Percentiles rank a stretch among this genome's conserved stretches.
Conservation (phyloP, 2,113 vertebrate species). For the Sisor rabdophorus region DNA sequence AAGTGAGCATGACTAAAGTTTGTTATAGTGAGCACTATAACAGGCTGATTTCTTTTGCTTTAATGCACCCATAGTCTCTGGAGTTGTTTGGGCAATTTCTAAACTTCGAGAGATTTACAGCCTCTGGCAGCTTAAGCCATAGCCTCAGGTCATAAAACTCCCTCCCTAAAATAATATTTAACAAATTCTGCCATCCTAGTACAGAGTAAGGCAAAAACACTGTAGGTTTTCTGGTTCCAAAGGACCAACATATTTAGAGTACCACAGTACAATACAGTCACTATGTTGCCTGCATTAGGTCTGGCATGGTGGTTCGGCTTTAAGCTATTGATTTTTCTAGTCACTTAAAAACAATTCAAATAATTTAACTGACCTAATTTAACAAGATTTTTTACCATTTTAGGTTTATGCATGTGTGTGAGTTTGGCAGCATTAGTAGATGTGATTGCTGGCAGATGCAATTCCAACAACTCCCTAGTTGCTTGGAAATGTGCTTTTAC, state of each 20-base stretch:
- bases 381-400: neutral
- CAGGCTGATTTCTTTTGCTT: neutral
- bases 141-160: conserved; percentile 26
- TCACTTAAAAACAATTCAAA: neutral
- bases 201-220: conserved; percentile 20
- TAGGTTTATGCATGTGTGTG: neutral
- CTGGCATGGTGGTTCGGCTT: neutral
- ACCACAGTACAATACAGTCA: neutral
- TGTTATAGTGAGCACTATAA: neutral
- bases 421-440: neutral
- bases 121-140: neutral
- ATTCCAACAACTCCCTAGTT: neutral
- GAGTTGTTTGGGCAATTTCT: neutral
- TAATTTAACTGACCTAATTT: neutral
- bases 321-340: neutral
- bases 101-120: conserved; percentile 34
- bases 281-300: neutral
- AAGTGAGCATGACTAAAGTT: conserved; percentile 12
- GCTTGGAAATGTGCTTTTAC: neutral
- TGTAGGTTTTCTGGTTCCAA: no score
- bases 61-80: neutral
- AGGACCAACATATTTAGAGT: neutral
- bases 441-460: neutral
- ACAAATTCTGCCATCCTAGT: conserved; percentile 24
- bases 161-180: conserved; percentile 35